Evolutionary conservation across 2,888 invertebrate genomes (phyloP).

Genomic region (Erebia palarica): DNA sequence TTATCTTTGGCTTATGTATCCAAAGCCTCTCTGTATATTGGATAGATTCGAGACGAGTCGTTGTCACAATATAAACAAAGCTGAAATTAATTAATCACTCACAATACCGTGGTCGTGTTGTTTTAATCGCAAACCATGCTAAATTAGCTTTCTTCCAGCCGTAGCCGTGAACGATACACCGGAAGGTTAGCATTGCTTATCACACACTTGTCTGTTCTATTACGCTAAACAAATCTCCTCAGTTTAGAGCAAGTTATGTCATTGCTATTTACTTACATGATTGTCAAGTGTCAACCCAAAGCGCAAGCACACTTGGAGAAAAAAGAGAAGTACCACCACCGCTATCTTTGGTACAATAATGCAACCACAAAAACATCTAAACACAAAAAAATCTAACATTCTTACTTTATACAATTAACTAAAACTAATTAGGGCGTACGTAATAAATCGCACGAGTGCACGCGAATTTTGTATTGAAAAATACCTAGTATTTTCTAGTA

Average conservation of each 20-base stretch:
- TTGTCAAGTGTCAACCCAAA: no score
- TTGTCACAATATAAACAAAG: slow-evolving; percentile 48
- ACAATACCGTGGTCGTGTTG: slow-evolving; percentile 45
- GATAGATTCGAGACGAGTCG: not conserved
- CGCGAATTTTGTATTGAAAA: no score
- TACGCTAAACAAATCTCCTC: not conserved
- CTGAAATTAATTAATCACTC: slow-evolving; percentile 62
- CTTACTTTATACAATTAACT: not conserved
- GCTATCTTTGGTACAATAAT: no score
- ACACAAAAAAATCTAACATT: no score
- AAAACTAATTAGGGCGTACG: not conserved
- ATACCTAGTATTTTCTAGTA: no score
- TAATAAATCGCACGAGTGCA: no score
- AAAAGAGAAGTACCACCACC: no score
- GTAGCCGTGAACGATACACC: slow-evolving; percentile 43
- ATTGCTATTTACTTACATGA: no score
- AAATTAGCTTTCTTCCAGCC: slow-evolving; percentile 64
- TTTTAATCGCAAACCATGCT: slow-evolving; percentile 44
- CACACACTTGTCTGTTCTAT: slow-evolving; percentile 16
- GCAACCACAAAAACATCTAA: no score
- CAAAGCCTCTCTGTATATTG: not conserved
- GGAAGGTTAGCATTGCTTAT: slow-evolving; percentile 7
- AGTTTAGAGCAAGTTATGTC: no score
- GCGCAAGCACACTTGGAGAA: no score
- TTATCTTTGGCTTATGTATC: not conserved